Conservation (phyloP, 2,797 vertebrate species). For the Channa striata region DNA sequence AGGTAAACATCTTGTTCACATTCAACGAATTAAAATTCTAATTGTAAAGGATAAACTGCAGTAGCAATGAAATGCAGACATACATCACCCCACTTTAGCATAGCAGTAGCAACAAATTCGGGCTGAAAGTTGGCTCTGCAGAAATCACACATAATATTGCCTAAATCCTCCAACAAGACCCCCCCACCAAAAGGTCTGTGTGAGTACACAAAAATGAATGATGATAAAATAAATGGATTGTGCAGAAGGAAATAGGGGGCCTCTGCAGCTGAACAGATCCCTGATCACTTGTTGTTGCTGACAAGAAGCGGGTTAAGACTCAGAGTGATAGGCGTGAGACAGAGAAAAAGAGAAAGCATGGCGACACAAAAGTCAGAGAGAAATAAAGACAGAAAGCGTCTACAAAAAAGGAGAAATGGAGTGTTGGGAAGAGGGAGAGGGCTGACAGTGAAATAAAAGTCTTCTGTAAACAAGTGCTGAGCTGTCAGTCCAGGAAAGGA, state of each 20-base stretch:
- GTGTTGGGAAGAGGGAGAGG: slow-evolving; percentile 48
- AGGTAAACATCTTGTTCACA: not conserved
- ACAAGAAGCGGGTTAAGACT: slow-evolving; percentile 23
- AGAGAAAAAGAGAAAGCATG: slow-evolving; percentile 8
- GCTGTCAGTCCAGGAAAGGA: slow-evolving; percentile 73
- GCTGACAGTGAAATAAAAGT: slow-evolving; percentile 73
- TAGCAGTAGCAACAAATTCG: slow-evolving; percentile 51
- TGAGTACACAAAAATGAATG: slow-evolving; percentile 62
- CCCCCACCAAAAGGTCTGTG: slow-evolving; percentile 39
- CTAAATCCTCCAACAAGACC: slow-evolving; percentile 46
- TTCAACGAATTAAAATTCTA: too few species aligned
- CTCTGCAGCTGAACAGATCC: slow-evolving; percentile 28
- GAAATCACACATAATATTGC: slow-evolving; percentile 64
- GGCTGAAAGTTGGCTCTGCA: slow-evolving; percentile 53
- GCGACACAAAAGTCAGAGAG: slow-evolving; percentile 35
- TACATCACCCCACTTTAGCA: slow-evolving; percentile 64
- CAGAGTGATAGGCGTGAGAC: slow-evolving; percentile 33
- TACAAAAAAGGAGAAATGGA: slow-evolving; percentile 17
- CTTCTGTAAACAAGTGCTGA: slow-evolving; percentile 73
- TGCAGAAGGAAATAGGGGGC: slow-evolving; percentile 28
- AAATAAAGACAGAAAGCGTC: slow-evolving; percentile 36
- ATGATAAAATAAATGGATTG: slow-evolving; percentile 66
- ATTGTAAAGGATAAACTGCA: slow-evolving; percentile 1
- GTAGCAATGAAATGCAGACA: slow-evolving; percentile 51
- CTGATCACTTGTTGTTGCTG: slow-evolving; percentile 35